Base-by-base conservation (phyloP, 30 jellyfish, hydroid and myxozoan species). In the Aurelia sp. region DNA sequence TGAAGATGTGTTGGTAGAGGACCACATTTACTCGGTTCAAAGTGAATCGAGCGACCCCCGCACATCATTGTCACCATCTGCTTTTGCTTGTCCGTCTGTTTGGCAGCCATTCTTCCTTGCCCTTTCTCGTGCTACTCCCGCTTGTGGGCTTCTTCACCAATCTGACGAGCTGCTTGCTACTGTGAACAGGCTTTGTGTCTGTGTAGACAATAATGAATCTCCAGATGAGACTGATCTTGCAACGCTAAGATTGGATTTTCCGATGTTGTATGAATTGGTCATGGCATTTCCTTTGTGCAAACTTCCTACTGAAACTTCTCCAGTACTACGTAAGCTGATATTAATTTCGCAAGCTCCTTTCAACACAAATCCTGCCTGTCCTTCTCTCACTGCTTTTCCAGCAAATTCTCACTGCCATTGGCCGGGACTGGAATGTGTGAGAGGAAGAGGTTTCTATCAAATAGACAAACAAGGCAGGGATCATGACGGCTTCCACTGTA, bases 261-360 rank as follows among this genome's bases (percentile, higher is more conserved):
- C 68, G 21, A 59, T 59, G 68, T 21, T 59, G 22, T 59, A 59
- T 59, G 68, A 59, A 59, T 59, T 59, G 68, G 68, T 59, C 68
- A 59, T 59, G 68, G 68, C 68, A 59, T 59, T 59, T 59, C 68
- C 68, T 59, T 59, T 59, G 68, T 59, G 68, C 68, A 59, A 59
- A 59, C 68, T 59, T 59, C 68, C 68, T 8, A 11, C 13, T 59
- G 68, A 59, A 59, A 59, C 68, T 59, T 59, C 33, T 21, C 68
- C 68, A 59, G 27, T 59, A 59, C 68, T 59, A 1, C 68, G 68
- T 59, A 59, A 59, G 13, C 13, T 59, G 68, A 59, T 59, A 12
- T 27, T 59, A 7, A 21, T 59, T 11, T 59, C 22, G 22, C 68
- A 59, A 59, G 3, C 68, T 12, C 68, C 68, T 59, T 59, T 59